phyloP scores from a whole-genome alignment of 2,797 vertebrate genomes.

The Acropternis orthonyx region DNA sequence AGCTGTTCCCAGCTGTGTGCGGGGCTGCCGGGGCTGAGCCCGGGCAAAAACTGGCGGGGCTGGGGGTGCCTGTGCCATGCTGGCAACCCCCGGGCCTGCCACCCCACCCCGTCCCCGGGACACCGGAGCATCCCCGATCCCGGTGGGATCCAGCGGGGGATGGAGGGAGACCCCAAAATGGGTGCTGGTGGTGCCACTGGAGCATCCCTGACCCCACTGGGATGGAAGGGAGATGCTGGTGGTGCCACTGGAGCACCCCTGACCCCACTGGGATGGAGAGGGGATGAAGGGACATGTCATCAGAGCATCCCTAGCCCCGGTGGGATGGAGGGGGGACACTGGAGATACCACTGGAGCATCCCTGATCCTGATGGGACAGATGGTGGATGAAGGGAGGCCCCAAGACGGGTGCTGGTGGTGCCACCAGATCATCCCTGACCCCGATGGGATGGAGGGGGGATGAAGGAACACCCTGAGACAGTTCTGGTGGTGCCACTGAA shows the following conservation, averaged over 20 bases:
- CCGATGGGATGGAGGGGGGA: neutral
- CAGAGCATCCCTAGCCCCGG: too few species aligned
- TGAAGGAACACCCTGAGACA: fast-evolving
- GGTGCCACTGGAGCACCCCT: too few species aligned
- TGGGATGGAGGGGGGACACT: neutral
- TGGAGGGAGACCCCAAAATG: neutral
- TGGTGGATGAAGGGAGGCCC: too few species aligned
- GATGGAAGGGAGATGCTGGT: neutral
- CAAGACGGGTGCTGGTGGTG: neutral
- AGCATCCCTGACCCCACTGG: fast-evolving
- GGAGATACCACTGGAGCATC: too few species aligned
- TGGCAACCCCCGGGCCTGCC: neutral
- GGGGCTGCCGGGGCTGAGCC: neutral
- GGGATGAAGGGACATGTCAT: neutral
- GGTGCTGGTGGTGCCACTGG: neutral
- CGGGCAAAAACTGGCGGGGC: fast-evolving
- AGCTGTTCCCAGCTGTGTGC: neutral
- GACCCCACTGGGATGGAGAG: fast-evolving
- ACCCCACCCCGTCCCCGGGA: fast-evolving
- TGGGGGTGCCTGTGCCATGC: neutral
- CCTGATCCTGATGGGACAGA: fast-evolving
- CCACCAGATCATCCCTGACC: neutral
- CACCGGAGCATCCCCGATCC: neutral
- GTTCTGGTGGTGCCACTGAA: neutral
- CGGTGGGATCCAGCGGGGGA: neutral